Evolutionary conservation across 1,140 invertebrate species (phyloP).

Genomic region (Euura lappo): DNA sequence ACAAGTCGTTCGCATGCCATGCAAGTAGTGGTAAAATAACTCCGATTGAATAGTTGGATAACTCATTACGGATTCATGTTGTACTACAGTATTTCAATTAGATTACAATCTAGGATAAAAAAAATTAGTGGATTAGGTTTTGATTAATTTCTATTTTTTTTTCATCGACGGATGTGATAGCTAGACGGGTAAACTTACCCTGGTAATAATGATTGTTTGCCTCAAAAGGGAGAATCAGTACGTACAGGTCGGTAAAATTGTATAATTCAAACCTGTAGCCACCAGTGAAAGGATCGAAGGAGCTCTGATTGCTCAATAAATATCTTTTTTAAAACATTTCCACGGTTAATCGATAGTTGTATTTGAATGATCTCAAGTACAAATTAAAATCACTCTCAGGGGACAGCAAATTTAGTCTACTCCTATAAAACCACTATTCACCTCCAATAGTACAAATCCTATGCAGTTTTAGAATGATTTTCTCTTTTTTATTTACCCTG

Average conservation of each 20-base stretch:
- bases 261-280: background rate
- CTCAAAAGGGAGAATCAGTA: constrained; percentile 3
- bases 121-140: background rate
- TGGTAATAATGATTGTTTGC: background rate
- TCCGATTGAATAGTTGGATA: background rate
- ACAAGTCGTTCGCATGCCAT: background rate
- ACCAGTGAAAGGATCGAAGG: background rate
- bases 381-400: background rate
- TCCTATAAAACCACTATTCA: background rate
- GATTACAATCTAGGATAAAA: background rate
- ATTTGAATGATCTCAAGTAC: background rate
- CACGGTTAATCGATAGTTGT: background rate
- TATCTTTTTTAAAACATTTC: background rate
- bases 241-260: background rate
- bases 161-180: background rate
- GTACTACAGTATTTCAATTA: background rate
- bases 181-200: constrained; percentile 6
- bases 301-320: background rate
- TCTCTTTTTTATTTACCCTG: no score
- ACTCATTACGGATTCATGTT: background rate
- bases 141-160: background rate
- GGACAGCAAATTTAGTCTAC: background rate
- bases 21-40: background rate
- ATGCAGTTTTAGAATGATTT: no score
- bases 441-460: background rate